Base-by-base conservation (phyloP, 2,113 vertebrate genomes). In the Neogobius melanostomus region DNA sequence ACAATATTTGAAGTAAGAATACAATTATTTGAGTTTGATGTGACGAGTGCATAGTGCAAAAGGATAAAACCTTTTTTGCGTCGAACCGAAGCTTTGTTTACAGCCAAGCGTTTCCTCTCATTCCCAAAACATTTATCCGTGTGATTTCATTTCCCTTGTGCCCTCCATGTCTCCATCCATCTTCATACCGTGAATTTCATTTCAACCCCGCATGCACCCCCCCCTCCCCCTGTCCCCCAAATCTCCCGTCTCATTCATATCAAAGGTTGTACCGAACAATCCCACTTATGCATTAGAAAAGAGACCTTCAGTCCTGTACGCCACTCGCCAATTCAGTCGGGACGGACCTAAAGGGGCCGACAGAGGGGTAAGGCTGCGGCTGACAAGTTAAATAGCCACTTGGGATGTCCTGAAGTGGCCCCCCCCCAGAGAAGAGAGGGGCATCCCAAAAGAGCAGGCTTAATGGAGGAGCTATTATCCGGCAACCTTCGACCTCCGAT, bases 341-440 rank as follows among this genome's bases (percentile, higher is more conserved):
- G 60, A 66, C 46, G 28, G 50, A 9, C 43, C 73, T 70, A 47
- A 36, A 77, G 79, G 74, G 72, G 74, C 16, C 64, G 72, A 44
- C 28, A 45, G 57, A 72, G 82, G 81, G 72, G 28, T 47, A 7
- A 8, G 0, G 63, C 52, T 1, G 36, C 7, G 49, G 11, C 76
- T 81, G 75, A 78, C 56, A 64, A 82, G 68, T 76, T 82, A 84
- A 89, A 81, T 84, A 79, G 77, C 77, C 81, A 74, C 85, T 81
- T 49, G 73, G 77, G 83, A 75, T 70, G 60, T 72, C 71, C 43
- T 68, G 64, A 67, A 81, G 82, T 60, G 72, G 72, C 16, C 45
- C 64, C 79, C 69, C 71, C 79, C 10, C 14, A 66, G 75, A 77
- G 65, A 71, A 60, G 8, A 6, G 51, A 64, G 43, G 67, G 10